Conservation (phyloP, 2,797 vertebrate genomes). For the Mico argentatus region DNA sequence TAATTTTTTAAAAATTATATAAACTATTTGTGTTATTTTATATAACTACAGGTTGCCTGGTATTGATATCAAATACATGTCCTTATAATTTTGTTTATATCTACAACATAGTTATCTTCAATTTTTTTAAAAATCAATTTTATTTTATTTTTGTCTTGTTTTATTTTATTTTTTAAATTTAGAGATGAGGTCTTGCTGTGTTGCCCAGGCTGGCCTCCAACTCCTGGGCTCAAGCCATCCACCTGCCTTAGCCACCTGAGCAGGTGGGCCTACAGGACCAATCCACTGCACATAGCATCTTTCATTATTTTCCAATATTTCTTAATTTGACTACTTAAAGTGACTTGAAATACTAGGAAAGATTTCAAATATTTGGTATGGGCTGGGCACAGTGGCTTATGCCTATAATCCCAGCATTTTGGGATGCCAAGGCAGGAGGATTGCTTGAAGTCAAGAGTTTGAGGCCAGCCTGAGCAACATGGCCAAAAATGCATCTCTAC, state of each 20-base stretch:
- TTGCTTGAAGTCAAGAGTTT: too few species aligned
- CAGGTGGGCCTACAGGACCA: too few species aligned
- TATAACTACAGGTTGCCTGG: background rate
- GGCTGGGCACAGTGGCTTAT: too few species aligned
- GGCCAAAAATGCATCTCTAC: too few species aligned
- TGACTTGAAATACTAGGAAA: background rate
- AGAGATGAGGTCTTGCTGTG: too few species aligned
- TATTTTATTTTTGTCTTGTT: background rate
- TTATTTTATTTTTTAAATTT: too few species aligned
- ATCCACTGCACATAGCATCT: background rate
- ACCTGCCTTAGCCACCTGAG: too few species aligned
- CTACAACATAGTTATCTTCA: background rate
- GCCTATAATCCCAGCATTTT: too few species aligned
- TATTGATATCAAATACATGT: background rate
- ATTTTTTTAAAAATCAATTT: background rate
- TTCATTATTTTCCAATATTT: background rate
- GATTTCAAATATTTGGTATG: background rate
- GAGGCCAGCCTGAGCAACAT: too few species aligned
- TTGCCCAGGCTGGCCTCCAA: too few species aligned
- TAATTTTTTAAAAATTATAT: background rate
- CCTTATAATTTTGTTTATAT: background rate
- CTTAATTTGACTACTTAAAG: background rate
- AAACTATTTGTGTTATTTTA: background rate
- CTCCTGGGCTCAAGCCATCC: too few species aligned
- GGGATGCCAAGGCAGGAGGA: too few species aligned